Percentiles rank a stretch among this genome's conserved stretches.
Evolutionary conservation across 2,113 vertebrate species (phyloP).

Genomic region (Myotis brandtii): DNA sequence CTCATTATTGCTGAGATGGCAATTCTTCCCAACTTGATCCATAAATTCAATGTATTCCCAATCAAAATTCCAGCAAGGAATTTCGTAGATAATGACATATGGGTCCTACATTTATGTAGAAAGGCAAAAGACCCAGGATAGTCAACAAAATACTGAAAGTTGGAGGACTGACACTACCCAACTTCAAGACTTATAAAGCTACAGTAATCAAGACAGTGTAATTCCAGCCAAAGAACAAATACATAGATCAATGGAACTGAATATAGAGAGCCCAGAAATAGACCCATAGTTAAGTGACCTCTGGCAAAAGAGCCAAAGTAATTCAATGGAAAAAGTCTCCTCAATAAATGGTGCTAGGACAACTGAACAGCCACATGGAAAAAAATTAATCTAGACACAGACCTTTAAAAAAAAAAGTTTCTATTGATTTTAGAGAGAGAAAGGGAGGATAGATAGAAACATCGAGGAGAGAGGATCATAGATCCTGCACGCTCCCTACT

Average conservation of each 20-base stretch:
- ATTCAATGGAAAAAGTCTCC: neutral
- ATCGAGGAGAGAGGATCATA: neutral
- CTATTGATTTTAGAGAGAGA: neutral
- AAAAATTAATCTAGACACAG: neutral
- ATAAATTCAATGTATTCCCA: neutral
- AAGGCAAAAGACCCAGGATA: neutral
- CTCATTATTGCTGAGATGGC: neutral
- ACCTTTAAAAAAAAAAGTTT: neutral
- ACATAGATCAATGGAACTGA: neutral
- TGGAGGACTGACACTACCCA: neutral
- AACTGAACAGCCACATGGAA: neutral
- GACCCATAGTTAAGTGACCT: neutral
- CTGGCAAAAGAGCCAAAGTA: neutral
- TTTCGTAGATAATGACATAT: neutral
- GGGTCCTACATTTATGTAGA: neutral
- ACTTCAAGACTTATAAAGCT: neutral
- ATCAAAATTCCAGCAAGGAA: slow-evolving; percentile 5
- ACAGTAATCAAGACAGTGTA: neutral
- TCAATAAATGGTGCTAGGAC: neutral
- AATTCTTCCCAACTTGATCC: neutral
- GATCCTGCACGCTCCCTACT: neutral
- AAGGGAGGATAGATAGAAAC: neutral
- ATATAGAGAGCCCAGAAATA: neutral
- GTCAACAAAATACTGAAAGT: neutral
- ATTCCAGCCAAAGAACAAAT: neutral